Base-by-base conservation (phyloP, 2,888 invertebrate species). In the Caenorhabditis imperialis region DNA sequence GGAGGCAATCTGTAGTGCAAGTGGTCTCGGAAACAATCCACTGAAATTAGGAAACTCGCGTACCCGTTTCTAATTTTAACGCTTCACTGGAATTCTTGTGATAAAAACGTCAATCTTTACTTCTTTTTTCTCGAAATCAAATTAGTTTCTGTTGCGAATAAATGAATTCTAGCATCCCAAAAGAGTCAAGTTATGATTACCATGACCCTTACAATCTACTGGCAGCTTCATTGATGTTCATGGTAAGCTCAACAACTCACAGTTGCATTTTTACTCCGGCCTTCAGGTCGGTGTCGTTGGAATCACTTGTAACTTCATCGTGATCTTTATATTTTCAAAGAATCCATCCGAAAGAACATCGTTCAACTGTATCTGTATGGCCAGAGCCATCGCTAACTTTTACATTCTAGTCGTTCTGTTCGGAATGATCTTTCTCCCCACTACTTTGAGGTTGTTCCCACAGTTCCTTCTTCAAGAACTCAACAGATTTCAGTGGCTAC, bases 181-280 rank as follows among this genome's bases (percentile, higher is more conserved):
- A 62, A 16, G 62, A 62, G 38, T 38, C 45, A 23, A 2, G 30
- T 6, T 62, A 37, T 42, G 47, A 62, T 30, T 62, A 37, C n/a
- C 47, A 35, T 20, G 45, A 62, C 30, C 27, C 62, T 2, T 45
- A 53, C 12, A 62, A 62, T 20, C 12, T 57, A 10, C 18, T 57
- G 14, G 57, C 57, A 10, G 57, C 25, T 6, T 12, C 42, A 18
- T 44, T 44, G 0, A 57, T 67, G 40, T 18, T 7, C 8, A 30
- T 45, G 16, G 67, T 67, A 44, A 42, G 16, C n/a, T n/a, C n/a
- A n/a, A n/a, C n/a, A n/a, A n/a, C n/a, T n/a, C 10, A 2, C 5
- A 7, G 2, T 40, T 16, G n/a, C 8, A 1, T 5, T 35, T 40
- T 23, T 30, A 4, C 1, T 12, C n/a, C 10, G n/a, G 18, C 14